Evolutionary conservation across 2,113 vertebrate species (phyloP), one percentile per base, ranked within the genome.

Genomic region (Peucedramus taeniatus): DNA sequence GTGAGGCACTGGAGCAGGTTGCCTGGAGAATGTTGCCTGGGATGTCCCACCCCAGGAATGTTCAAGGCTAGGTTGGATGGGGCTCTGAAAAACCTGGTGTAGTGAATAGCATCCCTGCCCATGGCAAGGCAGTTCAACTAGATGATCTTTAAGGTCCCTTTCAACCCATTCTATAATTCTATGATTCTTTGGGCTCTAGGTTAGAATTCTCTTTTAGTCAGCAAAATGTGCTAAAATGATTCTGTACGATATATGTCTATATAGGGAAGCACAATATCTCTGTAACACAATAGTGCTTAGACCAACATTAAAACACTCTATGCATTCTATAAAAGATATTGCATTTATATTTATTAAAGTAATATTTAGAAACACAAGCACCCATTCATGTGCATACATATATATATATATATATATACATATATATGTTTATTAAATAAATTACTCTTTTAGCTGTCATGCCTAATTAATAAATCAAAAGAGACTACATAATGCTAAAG

Each of bases 21-120:
- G 23, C 39, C 39, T 44, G 47, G 44, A n/a, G 45, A 30, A 44
- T n/a, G 16, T 0, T 45, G 11, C n/a, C n/a, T n/a, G 5, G 9
- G 15, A 12, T 47, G 20, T 10, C 15, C 19, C 16, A 53, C 4
- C 7, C 11, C 9, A 4, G 23, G 13, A 16, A n/a, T 35, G 23
- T 10, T 35, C 13, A 68, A 31, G 39, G 20, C 11, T 22, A 22
- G 69, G 20, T 9, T 40, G n/a, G 39, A 31, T 26, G 16, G 11
- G 28, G 23, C 54, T 59, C 37, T 66, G 50, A 66, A 15, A 19
- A 51, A 30, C 4, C 3, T 22, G 15, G 8, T 53, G 11, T 21
- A 68, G 53, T 15, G 45, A 39, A 53, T 60, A 24, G 6, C 20
- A 35, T 30, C 16, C 39, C 11, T 66, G 17, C 8, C 35, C 16